These are phyloP conservation scores for Austrofundulus limnaeus DNA, from an alignment of 2,113 vertebrate species.

Conservation along the genomic window DNA sequence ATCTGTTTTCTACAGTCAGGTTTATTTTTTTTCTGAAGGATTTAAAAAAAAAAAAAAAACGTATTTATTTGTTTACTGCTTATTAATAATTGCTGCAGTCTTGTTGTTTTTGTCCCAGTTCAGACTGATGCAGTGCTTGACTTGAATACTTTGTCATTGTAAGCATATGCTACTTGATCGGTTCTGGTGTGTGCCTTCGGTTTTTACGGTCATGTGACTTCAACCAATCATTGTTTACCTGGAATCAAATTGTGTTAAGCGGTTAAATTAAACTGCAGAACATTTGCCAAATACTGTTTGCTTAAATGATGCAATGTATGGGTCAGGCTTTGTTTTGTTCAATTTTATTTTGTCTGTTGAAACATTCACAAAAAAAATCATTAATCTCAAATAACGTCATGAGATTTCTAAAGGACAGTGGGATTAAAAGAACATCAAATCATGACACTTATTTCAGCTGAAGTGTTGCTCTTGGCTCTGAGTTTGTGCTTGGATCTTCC, in stretches of 20 bases:
- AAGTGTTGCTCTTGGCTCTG: conserved; percentile 57
- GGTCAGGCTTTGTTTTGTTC: background rate
- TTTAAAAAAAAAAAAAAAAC: conserved; percentile 51
- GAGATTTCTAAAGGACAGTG: conserved; percentile 2
- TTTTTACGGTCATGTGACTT: conserved; percentile 4
- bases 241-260: background rate
- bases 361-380: conserved; percentile 9
- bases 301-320: background rate
- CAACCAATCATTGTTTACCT: no score
- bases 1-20: conserved; percentile 57
- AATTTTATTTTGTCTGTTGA: conserved; percentile 21
- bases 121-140: conserved; percentile 47
- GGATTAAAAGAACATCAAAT: conserved; percentile 12
- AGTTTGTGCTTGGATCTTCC: conserved; percentile 33
- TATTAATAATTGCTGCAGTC: conserved; percentile 55
- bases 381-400: conserved; percentile 3
- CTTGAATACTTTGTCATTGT: conserved; percentile 58
- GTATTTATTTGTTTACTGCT: conserved; percentile 76
- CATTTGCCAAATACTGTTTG: conserved; percentile 13
- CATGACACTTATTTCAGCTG: conserved; percentile 52
- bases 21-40: conserved; percentile 71
- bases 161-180: conserved; percentile 6
- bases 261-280: background rate
- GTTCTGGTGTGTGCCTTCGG: background rate
- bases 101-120: conserved; percentile 42